Evolutionary conservation across 1,140 invertebrate species (phyloP).

Genomic region (Drosophila pachea): DNA sequence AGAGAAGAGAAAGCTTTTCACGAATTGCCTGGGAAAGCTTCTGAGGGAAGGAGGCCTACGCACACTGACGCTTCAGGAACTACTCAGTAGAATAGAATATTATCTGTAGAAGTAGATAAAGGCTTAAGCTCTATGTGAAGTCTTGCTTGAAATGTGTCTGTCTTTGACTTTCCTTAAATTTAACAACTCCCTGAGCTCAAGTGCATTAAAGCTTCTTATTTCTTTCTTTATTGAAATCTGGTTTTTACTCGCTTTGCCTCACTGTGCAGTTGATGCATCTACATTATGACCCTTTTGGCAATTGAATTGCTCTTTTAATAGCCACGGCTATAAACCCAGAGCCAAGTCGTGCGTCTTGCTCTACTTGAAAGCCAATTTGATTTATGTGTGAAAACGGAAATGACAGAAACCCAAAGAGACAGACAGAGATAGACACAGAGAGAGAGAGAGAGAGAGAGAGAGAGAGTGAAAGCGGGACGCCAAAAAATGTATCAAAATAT

Average conservation of each 20-base stretch:
- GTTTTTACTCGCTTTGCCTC: neutral
- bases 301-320: slow-evolving; percentile 28
- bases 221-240: too few relatives aligned
- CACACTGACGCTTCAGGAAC: too few relatives aligned
- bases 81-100: too few relatives aligned
- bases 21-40: neutral
- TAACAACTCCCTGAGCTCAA: too few relatives aligned
- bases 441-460: too few relatives aligned
- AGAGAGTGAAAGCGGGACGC: too few relatives aligned
- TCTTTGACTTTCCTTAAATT: too few relatives aligned
- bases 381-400: slow-evolving; percentile 45
- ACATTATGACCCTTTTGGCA: slow-evolving; percentile 18
- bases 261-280: neutral
- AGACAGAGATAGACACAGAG: too few relatives aligned
- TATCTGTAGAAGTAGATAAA: too few relatives aligned
- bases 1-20: neutral
- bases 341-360: slow-evolving; percentile 20
- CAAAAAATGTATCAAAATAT: too few relatives aligned
- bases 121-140: too few relatives aligned
- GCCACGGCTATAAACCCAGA: slow-evolving; percentile 19
- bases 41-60: neutral
- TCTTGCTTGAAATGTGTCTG: too few relatives aligned
- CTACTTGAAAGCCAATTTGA: slow-evolving; percentile 30
- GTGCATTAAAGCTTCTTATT: neutral
- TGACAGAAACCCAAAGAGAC: slow-evolving; percentile 20